phyloP scores from a whole-genome alignment of 2,888 invertebrate species.

The Penaeus monodon region DNA sequence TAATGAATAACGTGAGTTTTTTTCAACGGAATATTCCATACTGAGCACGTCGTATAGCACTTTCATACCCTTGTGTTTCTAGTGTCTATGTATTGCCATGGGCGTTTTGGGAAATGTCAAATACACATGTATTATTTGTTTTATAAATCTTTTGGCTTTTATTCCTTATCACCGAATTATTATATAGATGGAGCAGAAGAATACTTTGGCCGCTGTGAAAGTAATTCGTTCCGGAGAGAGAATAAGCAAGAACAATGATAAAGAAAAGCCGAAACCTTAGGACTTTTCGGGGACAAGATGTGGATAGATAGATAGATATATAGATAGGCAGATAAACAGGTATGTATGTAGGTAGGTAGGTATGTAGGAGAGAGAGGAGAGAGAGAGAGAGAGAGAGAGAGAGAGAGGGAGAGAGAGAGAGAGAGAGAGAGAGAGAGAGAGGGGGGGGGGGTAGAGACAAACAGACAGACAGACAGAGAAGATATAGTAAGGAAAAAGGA shows the following conservation, averaged over 20 bases:
- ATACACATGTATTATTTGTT: no score
- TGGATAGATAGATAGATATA: background rate
- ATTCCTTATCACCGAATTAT: no score
- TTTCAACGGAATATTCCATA: no score
- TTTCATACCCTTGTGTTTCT: no score
- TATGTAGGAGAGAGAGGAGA: background rate
- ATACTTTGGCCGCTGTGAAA: no score
- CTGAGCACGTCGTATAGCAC: no score
- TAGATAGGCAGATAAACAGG: background rate
- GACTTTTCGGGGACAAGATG: background rate
- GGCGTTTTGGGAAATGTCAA: no score
- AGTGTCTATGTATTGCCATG: no score
- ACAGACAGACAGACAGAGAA: background rate
- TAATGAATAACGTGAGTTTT: background rate
- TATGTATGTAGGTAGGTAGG: background rate
- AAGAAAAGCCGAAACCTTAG: no score
- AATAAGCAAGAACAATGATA: background rate
- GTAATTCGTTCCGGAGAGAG: background rate
- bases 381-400: slow-evolving; percentile 14
- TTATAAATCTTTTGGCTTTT: no score
- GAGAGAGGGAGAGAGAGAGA: background rate
- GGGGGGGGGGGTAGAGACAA: background rate
- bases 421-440: slow-evolving; percentile 23
- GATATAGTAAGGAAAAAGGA: slow-evolving; percentile 12
- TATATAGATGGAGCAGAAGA: no score